Base-by-base conservation (phyloP, 1,140 invertebrate species). In the Agraylea sexmaculata region DNA sequence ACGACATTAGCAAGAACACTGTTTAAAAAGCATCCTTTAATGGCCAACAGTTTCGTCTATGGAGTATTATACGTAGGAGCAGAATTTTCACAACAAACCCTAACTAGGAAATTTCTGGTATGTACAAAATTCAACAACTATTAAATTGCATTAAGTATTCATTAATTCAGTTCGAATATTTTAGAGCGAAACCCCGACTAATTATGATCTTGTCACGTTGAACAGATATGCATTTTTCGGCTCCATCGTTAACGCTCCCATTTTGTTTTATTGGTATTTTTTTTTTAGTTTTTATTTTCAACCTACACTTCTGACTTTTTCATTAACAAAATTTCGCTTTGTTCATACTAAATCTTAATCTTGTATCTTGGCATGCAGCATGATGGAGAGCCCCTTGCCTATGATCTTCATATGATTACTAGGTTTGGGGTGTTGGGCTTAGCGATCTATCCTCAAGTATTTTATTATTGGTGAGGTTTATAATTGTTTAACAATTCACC, bases 41-140 rank as follows among this genome's bases (percentile, higher is more conserved):
- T 82, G 10, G 72, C 78, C 23, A 87, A 87, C 55, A 76, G 77
- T n/a, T 51, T 70, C 1, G 71, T 83, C 4, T 87, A 86, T 55
- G 83, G 82, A 8, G 69, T 72, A 1, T 76, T 87, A 50, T 87
- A 84, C 53, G 74, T 77, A 1, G 74, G 76, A 3, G 83, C 83
- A 1, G 85, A 87, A 54, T 71, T 82, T 32, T 73, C 78, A 0
- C 83, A 87, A 52, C 84, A 88, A 58, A 74, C 70, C 18, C 69
- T 82, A 21, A 75, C 72, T 15, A 80, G 71, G 46, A 70, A 71
- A 47, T 63, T 73, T 47, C 53, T 71, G 60, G 75, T 77, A 63
- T 68, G 58, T 53, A 21, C 32, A 16, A 1, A 16, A 10, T 16
- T 2, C 16, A 32, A 11, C 6, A 7, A 13, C 6, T 13, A 20